These are phyloP conservation scores for Polymixis flavicincta DNA, from an alignment of 2,888 invertebrate species.

Conservation along the genomic window DNA sequence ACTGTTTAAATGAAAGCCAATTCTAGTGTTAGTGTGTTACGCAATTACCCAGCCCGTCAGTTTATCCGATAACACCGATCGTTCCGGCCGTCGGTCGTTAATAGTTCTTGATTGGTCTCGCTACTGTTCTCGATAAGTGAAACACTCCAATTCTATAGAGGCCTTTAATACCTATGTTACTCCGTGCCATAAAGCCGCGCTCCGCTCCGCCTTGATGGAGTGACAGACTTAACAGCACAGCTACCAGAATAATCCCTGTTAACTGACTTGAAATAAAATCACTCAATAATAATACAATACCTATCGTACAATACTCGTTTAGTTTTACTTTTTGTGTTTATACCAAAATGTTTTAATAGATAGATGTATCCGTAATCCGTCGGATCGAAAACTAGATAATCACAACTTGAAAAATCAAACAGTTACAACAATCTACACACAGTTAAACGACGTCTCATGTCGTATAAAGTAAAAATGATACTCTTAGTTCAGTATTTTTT, in stretches of 20 bases:
- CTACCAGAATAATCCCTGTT: constrained; percentile 29
- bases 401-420: constrained; percentile 18
- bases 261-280: constrained; percentile 13
- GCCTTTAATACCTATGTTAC: not conserved
- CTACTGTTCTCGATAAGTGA: not conserved
- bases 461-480: constrained; percentile 41
- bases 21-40: no score
- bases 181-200: not conserved
- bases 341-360: constrained; percentile 15
- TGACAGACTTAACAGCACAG: not conserved
- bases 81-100: not conserved
- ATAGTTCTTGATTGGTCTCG: not conserved
- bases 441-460: constrained; percentile 15
- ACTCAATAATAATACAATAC: constrained; percentile 27
- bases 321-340: constrained; percentile 17
- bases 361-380: constrained; percentile 19
- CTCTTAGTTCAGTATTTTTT: constrained; percentile 30
- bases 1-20: no score
- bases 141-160: not conserved
- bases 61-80: not conserved
- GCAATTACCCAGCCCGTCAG: not conserved
- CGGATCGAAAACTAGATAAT: constrained; percentile 30
- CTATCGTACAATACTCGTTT: constrained; percentile 8
- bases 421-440: constrained; percentile 16
- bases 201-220: not conserved